Conservation (phyloP, 2,113 vertebrate species). For the Isichthys henryi region DNA sequence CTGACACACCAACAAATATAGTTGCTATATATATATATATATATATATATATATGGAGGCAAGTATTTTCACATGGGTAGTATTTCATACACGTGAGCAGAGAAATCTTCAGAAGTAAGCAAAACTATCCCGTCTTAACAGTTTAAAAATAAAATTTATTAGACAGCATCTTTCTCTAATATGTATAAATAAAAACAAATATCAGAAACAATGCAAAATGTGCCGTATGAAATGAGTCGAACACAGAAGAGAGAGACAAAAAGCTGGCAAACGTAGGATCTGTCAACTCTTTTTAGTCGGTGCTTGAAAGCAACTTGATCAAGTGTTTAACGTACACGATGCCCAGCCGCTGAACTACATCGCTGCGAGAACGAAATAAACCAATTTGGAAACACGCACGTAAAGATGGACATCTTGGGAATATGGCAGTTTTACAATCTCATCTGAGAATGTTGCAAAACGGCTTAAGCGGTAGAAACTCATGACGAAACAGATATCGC, state of each 20-base stretch:
- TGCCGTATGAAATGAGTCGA: conserved; percentile 73
- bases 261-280: conserved; percentile 59
- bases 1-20: conserved; percentile 33
- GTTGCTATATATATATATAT: background rate
- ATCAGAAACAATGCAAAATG: conserved; percentile 68
- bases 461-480: conserved; percentile 57
- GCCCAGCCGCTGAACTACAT: conserved; percentile 61
- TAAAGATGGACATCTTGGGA: conserved; percentile 44
- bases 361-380: conserved; percentile 66
- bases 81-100: conserved; percentile 4
- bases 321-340: conserved; percentile 40
- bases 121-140: conserved; percentile 58
- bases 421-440: conserved; percentile 58
- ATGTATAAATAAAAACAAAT: conserved; percentile 81
- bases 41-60: background rate
- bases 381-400: conserved; percentile 47
- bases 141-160: conserved; percentile 87
- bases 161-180: conserved; percentile 62
- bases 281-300: conserved; percentile 67
- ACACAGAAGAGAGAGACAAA: conserved; percentile 74
- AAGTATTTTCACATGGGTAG: background rate
- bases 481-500: conserved; percentile 52
- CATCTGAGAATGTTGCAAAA: conserved; percentile 43
- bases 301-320: conserved; percentile 67
- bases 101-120: conserved; percentile 34